phyloP scores from a whole-genome alignment of 2,797 vertebrate genomes.

The Notoglanidium macrostoma region DNA sequence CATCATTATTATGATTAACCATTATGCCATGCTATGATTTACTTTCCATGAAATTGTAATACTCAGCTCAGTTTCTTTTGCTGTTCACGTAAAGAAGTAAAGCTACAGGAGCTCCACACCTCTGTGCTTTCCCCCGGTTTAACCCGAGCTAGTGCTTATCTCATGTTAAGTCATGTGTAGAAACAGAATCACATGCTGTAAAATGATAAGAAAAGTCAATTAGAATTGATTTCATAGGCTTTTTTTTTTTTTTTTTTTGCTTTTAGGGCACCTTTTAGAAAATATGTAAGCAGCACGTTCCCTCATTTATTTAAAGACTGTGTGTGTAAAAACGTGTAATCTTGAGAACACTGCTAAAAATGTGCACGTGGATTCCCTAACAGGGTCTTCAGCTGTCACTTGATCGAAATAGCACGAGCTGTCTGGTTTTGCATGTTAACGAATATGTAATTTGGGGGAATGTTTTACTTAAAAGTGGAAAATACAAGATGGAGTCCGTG shows the following conservation, averaged over 20 bases:
- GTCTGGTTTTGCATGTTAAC: neutral
- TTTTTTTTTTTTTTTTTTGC: neutral
- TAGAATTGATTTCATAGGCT: neutral
- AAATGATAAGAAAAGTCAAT: conserved; percentile 2
- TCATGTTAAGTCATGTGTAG: neutral
- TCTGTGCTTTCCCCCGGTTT: neutral
- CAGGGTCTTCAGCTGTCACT: neutral
- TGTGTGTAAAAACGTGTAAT: neutral
- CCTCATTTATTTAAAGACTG: neutral
- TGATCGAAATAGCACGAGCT: neutral
- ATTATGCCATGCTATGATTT: neutral
- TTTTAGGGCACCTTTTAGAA: neutral
- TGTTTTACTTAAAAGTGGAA: neutral
- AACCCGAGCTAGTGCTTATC: neutral
- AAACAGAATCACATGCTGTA: conserved; percentile 8
- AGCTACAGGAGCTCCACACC: neutral
- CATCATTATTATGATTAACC: neutral
- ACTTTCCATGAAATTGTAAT: neutral
- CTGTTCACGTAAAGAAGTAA: neutral
- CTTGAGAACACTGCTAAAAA: neutral
- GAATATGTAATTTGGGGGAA: neutral
- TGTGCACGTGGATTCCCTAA: neutral
- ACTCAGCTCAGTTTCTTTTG: neutral
- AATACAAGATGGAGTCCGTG: neutral
- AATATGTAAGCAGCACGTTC: neutral